Evolutionary conservation across 1,140 invertebrate genomes (phyloP).

Genomic region (Brachystomella parvula): DNA sequence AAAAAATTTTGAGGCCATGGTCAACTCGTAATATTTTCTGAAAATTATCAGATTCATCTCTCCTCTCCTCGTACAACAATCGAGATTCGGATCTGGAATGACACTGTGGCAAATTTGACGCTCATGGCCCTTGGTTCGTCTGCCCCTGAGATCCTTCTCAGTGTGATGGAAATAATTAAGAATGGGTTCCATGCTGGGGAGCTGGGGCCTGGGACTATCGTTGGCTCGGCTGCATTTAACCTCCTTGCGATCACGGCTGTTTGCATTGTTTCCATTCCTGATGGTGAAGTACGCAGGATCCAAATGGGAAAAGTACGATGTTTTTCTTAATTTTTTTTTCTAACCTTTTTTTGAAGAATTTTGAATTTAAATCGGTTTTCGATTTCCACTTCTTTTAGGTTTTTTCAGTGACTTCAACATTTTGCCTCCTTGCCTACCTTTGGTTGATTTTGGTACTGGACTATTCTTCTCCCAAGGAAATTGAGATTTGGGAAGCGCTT

Average conservation of each 20-base stretch:
- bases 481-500: conserved; percentile 57
- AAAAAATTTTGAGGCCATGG: no score
- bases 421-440: conserved; percentile 56
- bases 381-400: conserved; percentile 43
- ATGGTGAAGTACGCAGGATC: conserved; percentile 47
- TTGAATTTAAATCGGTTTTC: no score
- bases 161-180: conserved; percentile 54
- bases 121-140: conserved; percentile 59
- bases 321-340: no score
- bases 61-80: conserved; percentile 38
- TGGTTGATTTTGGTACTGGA: conserved; percentile 56
- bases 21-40: conserved; percentile 12
- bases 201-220: conserved; percentile 56
- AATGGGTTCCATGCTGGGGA: conserved; percentile 50
- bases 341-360: no score
- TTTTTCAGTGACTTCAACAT: conserved; percentile 51
- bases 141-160: conserved; percentile 58
- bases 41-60: conserved; percentile 29
- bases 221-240: conserved; percentile 59
- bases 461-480: conserved; percentile 45
- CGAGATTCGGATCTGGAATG: conserved; percentile 51
- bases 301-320: conserved; percentile 46
- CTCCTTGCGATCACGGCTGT: conserved; percentile 53
- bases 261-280: conserved; percentile 50
- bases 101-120: conserved; percentile 61